These are phyloP conservation scores for Sebastes hopkinsi DNA, from an alignment of 2,797 vertebrate genomes.

Conservation along the genomic window DNA sequence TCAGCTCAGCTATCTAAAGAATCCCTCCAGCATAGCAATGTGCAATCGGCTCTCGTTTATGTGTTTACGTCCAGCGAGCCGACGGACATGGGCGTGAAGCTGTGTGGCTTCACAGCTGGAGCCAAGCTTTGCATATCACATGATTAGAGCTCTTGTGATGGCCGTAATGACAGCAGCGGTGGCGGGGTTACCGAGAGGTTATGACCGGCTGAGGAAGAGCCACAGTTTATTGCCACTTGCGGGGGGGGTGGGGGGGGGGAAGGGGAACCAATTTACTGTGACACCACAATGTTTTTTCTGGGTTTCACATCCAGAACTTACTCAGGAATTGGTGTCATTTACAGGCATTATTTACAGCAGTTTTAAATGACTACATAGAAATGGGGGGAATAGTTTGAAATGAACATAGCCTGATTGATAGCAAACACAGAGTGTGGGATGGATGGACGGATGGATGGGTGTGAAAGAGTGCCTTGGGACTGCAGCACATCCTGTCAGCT, in stretches of 20 bases:
- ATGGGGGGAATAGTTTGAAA: slow-evolving; percentile 11
- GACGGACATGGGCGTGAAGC: slow-evolving; percentile 50
- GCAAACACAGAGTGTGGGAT: slow-evolving; percentile 43
- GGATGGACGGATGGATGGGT: slow-evolving; percentile 38
- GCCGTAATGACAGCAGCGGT: slow-evolving; percentile 54
- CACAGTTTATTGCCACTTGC: slow-evolving; percentile 37
- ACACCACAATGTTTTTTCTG: slow-evolving; percentile 33
- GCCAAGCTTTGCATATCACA: slow-evolving; percentile 56
- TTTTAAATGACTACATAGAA: slow-evolving; percentile 5
- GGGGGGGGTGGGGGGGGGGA: neutral
- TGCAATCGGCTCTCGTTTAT: slow-evolving; percentile 38
- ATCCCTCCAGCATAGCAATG: slow-evolving; percentile 36
- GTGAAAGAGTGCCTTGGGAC: slow-evolving; percentile 57
- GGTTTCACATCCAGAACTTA: slow-evolving; percentile 30
- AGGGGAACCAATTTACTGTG: slow-evolving; percentile 38
- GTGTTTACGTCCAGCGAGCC: slow-evolving; percentile 48
- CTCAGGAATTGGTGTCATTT: slow-evolving; percentile 37
- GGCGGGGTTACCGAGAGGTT: slow-evolving; percentile 63
- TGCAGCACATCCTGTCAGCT: slow-evolving; percentile 73
- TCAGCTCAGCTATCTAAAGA: slow-evolving; percentile 49
- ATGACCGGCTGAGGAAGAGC: slow-evolving; percentile 32
- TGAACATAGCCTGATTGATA: slow-evolving; percentile 41
- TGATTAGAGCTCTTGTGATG: slow-evolving; percentile 51
- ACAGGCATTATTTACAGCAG: slow-evolving; percentile 23
- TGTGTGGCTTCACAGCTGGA: slow-evolving; percentile 50